Evolutionary conservation across 2,113 vertebrate genomes (phyloP).

Genomic region (Erythrocercus mccallii): DNA sequence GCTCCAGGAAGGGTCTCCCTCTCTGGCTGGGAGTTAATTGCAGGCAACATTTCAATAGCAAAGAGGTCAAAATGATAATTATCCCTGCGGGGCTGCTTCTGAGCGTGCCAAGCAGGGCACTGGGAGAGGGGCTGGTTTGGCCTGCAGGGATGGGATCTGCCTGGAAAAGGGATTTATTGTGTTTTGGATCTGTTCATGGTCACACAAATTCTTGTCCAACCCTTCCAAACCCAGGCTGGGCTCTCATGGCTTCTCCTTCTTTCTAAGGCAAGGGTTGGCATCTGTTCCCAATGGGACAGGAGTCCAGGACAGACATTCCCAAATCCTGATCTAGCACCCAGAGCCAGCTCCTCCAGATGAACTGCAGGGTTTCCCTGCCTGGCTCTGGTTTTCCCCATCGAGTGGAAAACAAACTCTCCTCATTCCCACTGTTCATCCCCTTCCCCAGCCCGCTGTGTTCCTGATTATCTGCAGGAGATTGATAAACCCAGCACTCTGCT

Average conservation of each 20-base stretch:
- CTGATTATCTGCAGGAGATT: constrained; percentile 32
- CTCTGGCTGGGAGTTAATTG: not conserved
- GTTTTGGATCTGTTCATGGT: not conserved
- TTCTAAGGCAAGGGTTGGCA: not conserved
- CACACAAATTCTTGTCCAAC: rapidly evolving
- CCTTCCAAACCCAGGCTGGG: not conserved
- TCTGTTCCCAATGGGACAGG: not conserved
- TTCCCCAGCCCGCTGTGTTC: not conserved
- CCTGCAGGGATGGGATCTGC: not conserved
- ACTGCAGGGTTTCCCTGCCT: not conserved
- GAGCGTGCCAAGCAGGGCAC: rapidly evolving
- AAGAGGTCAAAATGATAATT: not conserved
- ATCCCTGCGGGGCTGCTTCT: not conserved
- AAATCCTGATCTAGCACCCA: not conserved
- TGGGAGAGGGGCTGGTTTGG: not conserved
- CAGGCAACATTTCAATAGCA: not conserved
- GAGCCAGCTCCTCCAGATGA: not conserved
- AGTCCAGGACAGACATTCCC: not conserved
- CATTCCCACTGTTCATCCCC: not conserved
- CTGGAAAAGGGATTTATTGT: not conserved
- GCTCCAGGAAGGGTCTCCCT: not conserved
- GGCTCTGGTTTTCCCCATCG: not conserved
- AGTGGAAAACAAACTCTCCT: not conserved
- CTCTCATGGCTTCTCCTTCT: not conserved
- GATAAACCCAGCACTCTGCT: constrained; percentile 35